Base-by-base conservation (phyloP, 2,888 invertebrate genomes). In the Myopa testacea region DNA sequence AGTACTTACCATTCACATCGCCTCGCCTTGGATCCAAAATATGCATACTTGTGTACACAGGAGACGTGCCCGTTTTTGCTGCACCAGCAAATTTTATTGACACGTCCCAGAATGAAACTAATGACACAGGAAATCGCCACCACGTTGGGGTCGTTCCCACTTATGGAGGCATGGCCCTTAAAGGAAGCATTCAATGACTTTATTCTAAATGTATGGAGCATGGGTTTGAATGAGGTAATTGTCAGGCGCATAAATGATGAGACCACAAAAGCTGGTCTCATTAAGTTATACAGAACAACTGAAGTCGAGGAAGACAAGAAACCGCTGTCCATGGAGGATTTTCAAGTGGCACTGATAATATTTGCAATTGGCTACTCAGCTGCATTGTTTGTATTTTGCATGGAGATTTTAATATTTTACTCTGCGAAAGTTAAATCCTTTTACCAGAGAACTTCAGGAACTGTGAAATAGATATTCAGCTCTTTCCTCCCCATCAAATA, bases 21-120 rank as follows among this genome's bases (percentile, higher is more conserved):
- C n/a, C 69, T 78, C 7, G 72, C 68, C 67, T 73, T 83, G 60
- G 76, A 82, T 62, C 76, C 78, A 0, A 60, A 74, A 1, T 78
- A 79, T 55, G 81, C 81, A 4, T 81, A 81, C 19, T 71, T 81
- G 10, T 77, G 70, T 69, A 52, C 67, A 14, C 10, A 16, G 40
- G 74, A 84, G 7, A 82, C 79, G 62, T 78, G 79, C 50, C 78
- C 81, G 2, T 82, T 82, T 7, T 84, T 78, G 65, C 37, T 82
- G 2, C 81, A 84, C 60, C 84, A 84, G 55, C 84, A 84, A 52
- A 83, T 81, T 14, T 81, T 81, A 34, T 16, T 83, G 58, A 67
- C 65, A n/a, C 78, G 75, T 19, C 83, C 83, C 0, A 71, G 77
- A 1, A 71, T 81, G 34, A 79, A 78, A 14, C 19, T 67, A 3